phyloP scores from a whole-genome alignment of 2,113 vertebrate genomes.

The Rhinoderma darwinii region DNA sequence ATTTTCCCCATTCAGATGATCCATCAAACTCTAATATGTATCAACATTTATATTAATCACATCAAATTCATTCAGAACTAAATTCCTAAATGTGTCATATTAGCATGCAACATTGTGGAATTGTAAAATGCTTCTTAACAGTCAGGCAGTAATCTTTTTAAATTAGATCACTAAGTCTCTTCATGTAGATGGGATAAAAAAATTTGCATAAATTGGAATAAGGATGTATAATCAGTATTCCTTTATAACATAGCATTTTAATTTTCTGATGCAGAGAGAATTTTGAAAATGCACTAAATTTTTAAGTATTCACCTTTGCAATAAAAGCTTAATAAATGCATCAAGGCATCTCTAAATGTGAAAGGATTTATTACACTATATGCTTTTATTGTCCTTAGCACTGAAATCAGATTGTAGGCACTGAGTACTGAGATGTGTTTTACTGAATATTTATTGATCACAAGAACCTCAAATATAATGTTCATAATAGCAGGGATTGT shows the following conservation, averaged over 20 bases:
- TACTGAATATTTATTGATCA: neutral
- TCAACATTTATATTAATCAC: neutral
- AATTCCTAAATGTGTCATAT: slow-evolving; percentile 17
- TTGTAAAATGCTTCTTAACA: slow-evolving; percentile 9
- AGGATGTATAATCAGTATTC: slow-evolving; percentile 47
- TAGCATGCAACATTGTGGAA: neutral
- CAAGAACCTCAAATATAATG: neutral
- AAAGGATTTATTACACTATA: slow-evolving; percentile 52
- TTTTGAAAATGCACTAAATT: slow-evolving; percentile 48
- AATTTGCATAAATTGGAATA: slow-evolving; percentile 44
- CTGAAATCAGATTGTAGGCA: slow-evolving; percentile 21
- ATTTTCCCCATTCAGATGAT: neutral
- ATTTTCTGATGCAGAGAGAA: slow-evolving; percentile 36
- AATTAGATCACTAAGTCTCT: slow-evolving; percentile 30
- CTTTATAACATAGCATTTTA: slow-evolving; percentile 44
- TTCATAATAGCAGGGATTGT: neutral
- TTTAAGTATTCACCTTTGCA: slow-evolving; percentile 56
- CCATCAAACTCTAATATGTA: neutral
- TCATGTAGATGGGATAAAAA: neutral
- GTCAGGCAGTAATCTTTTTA: slow-evolving; percentile 19
- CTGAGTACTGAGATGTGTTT: slow-evolving; percentile 8
- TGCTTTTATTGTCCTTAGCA: slow-evolving; percentile 42
- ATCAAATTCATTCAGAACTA: slow-evolving; percentile 12
- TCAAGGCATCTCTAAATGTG: slow-evolving; percentile 27
- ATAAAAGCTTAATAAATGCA: slow-evolving; percentile 52